A percentile compares a stretch with the other conserved stretches of the same genome.
These are phyloP conservation scores for Minunthozetes semirufus DNA, from an alignment of 2,888 invertebrate genomes.

Conservation along the genomic window DNA sequence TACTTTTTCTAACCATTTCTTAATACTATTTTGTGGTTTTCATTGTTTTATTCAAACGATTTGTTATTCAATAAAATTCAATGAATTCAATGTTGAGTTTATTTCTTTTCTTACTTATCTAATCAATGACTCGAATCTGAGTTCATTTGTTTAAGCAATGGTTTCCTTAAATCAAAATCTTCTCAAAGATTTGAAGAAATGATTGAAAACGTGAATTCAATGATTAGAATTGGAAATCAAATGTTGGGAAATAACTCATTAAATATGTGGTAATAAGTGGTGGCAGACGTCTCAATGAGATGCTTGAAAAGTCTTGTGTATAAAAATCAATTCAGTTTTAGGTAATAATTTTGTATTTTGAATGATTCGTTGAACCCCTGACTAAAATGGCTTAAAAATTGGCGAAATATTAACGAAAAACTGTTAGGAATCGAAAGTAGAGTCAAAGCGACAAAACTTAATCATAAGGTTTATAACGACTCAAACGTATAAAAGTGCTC, in stretches of 20 bases:
- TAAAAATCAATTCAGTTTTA: slow-evolving; percentile 17
- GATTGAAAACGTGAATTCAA: no score
- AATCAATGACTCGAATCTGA: neutral
- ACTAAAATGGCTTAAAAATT: neutral
- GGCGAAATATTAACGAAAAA: slow-evolving; percentile 22
- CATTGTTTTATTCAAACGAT: neutral
- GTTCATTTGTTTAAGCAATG: neutral
- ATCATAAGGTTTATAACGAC: slow-evolving; percentile 29
- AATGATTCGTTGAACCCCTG: slow-evolving; percentile 9
- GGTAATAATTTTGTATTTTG: neutral
- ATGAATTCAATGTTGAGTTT: neutral
- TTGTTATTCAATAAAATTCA: neutral
- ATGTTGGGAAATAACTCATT: neutral
- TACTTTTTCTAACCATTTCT: neutral
- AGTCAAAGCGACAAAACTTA: neutral
- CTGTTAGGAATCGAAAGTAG: neutral
- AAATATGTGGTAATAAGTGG: neutral
- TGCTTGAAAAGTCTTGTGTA: slow-evolving; percentile 20
- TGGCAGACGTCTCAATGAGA: slow-evolving; percentile 8
- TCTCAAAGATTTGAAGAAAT: neutral
- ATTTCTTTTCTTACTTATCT: neutral
- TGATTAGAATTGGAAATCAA: no score
- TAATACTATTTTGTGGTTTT: slow-evolving; percentile 8
- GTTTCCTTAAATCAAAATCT: neutral
- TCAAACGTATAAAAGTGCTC: slow-evolving; percentile 14